Conservation (phyloP, 2,888 invertebrate species). For the Steinernema carpocapsae region DNA sequence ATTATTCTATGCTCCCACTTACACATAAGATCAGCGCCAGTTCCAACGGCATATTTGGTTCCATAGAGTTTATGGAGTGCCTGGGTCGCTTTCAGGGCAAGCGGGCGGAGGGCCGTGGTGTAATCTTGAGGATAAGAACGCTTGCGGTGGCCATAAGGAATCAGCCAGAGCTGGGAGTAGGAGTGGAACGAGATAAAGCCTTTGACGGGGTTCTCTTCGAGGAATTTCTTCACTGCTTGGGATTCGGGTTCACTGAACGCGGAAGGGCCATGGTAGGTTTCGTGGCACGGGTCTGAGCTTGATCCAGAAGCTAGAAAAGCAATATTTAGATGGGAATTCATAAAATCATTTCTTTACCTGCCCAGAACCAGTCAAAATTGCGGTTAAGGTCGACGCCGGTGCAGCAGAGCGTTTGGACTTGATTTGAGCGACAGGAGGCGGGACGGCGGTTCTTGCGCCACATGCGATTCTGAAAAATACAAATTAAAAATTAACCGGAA, state of each 20-base stretch:
- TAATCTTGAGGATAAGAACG: conserved; percentile 65
- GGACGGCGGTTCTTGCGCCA: conserved; percentile 69
- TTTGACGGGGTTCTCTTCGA: conserved; percentile 63
- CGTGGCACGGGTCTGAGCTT: conserved; percentile 62
- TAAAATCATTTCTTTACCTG: conserved; percentile 53
- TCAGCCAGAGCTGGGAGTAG: conserved; percentile 67
- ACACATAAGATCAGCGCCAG: conserved; percentile 68
- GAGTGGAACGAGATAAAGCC: conserved; percentile 66
- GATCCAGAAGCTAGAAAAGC: conserved; percentile 48
- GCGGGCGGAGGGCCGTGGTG: conserved; percentile 59
- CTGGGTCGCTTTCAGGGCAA: conserved; percentile 63
- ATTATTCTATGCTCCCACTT: conserved; percentile 33
- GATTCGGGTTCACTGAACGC: conserved; percentile 69
- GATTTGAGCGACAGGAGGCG: conserved; percentile 57
- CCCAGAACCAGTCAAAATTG: conserved; percentile 68
- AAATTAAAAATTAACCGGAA: conserved; percentile 7
- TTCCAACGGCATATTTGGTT: conserved; percentile 68
- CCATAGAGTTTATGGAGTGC: conserved; percentile 65
- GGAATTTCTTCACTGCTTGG: conserved; percentile 63
- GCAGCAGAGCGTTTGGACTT: conserved; percentile 64
- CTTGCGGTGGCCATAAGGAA: conserved; percentile 65
- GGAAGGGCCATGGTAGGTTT: conserved; percentile 64
- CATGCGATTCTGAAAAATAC: conserved; percentile 62
- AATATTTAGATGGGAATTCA: too few relatives aligned
- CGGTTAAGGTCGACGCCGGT: conserved; percentile 67